Evolutionary conservation across 1,140 invertebrate species (phyloP).

Genomic region (Saccostrea echinata): DNA sequence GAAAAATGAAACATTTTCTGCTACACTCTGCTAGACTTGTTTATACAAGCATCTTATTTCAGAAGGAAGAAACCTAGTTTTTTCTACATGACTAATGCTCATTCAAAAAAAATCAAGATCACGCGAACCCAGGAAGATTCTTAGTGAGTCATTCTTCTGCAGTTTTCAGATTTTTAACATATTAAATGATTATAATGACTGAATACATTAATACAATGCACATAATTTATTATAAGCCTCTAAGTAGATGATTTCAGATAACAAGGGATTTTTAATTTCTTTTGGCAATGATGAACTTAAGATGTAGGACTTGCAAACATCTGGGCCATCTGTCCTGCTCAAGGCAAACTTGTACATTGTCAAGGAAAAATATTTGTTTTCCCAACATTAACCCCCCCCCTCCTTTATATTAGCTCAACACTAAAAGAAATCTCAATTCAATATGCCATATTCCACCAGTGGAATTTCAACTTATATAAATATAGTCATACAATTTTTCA

Average conservation of each 20-base stretch:
- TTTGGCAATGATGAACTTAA: not conserved
- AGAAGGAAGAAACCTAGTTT: not conserved
- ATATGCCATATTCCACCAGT: too few species aligned
- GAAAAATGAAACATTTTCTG: conserved; percentile 23
- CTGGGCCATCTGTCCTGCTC: not conserved
- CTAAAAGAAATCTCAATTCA: too few species aligned
- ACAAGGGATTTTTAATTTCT: not conserved
- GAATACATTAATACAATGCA: not conserved
- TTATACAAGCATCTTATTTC: conserved; percentile 34
- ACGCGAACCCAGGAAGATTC: conserved; percentile 4
- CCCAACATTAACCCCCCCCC: too few species aligned
- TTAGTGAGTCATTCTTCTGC: not conserved
- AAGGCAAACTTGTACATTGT: not conserved
- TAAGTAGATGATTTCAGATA: not conserved
- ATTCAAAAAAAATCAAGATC: conserved; percentile 29
- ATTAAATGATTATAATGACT: not conserved
- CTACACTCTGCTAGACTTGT: conserved; percentile 23
- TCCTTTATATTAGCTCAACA: too few species aligned
- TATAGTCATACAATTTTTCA: too few species aligned
- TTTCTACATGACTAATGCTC: conserved; percentile 29
- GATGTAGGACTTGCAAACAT: not conserved
- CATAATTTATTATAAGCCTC: too few species aligned
- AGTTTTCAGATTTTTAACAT: conserved; percentile 9
- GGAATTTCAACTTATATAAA: too few species aligned
- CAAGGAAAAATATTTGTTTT: too few species aligned